Percentiles rank a stretch among this genome's conserved stretches.
These are phyloP conservation scores for Eulithis prunata DNA, from an alignment of 2,888 invertebrate species.

Conservation along the genomic window DNA sequence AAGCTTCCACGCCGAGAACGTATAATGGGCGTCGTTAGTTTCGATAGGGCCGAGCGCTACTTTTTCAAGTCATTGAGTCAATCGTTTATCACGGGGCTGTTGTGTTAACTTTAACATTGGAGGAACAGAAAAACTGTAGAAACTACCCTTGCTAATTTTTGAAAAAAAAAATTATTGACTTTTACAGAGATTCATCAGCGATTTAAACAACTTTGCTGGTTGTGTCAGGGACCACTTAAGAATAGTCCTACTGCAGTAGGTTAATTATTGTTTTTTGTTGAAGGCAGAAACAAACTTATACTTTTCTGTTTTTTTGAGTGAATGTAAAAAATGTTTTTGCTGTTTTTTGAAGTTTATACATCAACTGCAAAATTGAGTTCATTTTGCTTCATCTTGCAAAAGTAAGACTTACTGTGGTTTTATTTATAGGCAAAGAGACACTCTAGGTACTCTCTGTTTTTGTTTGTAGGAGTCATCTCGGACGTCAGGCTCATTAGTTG, in stretches of 20 bases:
- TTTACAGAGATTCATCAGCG: too few species aligned
- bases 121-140: constrained; percentile 52
- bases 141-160: constrained; percentile 25
- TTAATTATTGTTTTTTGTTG: too few species aligned
- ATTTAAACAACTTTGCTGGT: too few species aligned
- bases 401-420: background rate
- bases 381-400: too few species aligned
- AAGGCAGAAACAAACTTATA: too few species aligned
- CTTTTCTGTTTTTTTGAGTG: too few species aligned
- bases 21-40: constrained; percentile 80
- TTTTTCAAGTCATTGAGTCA: constrained; percentile 84
- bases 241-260: too few species aligned
- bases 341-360: too few species aligned
- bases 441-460: constrained; percentile 57
- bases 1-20: constrained; percentile 35
- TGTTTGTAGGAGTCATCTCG: constrained; percentile 72
- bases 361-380: too few species aligned
- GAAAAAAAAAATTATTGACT: too few species aligned
- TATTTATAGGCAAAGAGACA: background rate
- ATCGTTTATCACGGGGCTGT: constrained; percentile 83
- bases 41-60: constrained; percentile 75
- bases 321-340: too few species aligned
- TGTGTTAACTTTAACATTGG: constrained; percentile 78
- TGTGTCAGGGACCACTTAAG: too few species aligned
- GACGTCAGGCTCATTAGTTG: constrained; percentile 80